Conservation (phyloP, 92 coral and sea anemone species). For the Palythoa grandis region DNA sequence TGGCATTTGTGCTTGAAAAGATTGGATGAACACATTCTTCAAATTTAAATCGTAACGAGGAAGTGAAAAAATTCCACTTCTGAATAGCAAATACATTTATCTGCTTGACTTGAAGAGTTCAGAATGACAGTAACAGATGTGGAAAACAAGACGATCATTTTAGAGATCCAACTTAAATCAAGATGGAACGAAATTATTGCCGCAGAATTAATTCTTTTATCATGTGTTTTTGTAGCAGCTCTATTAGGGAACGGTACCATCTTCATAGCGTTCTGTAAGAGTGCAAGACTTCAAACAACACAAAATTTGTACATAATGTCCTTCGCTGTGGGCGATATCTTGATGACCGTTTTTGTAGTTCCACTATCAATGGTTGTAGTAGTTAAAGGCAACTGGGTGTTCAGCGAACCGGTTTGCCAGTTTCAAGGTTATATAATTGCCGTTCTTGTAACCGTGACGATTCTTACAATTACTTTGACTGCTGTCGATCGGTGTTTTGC, state of each 20-base stretch:
- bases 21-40: neutral
- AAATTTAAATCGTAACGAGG: neutral
- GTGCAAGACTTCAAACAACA: constrained; percentile 14
- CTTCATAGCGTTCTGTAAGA: constrained; percentile 26
- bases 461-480: neutral
- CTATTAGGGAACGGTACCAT: constrained; percentile 16
- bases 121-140: constrained; percentile 4
- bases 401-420: constrained; percentile 22
- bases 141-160: constrained; percentile 1
- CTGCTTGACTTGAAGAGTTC: neutral
- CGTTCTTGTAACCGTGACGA: constrained; percentile 6
- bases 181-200: constrained; percentile 43
- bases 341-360: constrained; percentile 23
- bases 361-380: constrained; percentile 15
- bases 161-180: constrained; percentile 22
- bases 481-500: constrained; percentile 37
- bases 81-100: neutral
- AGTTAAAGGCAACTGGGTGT: constrained; percentile 24
- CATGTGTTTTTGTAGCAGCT: neutral
- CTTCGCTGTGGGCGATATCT: constrained; percentile 11
- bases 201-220: constrained; percentile 24
- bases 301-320: constrained; percentile 38
- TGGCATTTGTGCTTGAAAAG: too few relatives aligned
- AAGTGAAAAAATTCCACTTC: neutral
- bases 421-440: constrained; percentile 29